A percentile compares a stretch with the other conserved stretches of the same genome.
Evolutionary conservation across 2,797 vertebrate genomes (phyloP).

Genomic region (Poecilia gillii): DNA sequence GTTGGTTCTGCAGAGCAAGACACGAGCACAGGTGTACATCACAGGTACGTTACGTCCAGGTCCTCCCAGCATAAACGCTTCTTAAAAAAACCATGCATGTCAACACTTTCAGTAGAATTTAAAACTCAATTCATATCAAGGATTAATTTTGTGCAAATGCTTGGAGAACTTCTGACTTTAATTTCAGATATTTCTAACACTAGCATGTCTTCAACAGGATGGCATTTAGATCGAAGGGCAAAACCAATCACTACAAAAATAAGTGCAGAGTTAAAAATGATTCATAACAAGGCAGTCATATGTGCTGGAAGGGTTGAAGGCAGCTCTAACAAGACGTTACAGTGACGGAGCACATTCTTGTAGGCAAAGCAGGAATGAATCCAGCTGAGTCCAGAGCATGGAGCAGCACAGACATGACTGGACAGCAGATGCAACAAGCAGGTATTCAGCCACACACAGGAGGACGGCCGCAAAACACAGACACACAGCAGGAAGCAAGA

Average conservation of each 20-base stretch:
- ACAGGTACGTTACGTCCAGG: conserved; percentile 1
- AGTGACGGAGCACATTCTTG: conserved; percentile 28
- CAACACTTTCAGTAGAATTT: not conserved
- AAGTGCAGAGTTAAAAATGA: conserved; percentile 30
- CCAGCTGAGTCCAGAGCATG: conserved; percentile 29
- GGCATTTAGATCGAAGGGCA: conserved; percentile 14
- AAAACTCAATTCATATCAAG: not conserved
- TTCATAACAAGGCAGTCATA: conserved; percentile 23
- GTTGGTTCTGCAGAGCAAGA: conserved; percentile 87
- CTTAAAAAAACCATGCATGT: conserved; percentile 18
- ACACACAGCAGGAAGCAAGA: conserved; percentile 59
- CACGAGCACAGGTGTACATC: conserved; percentile 18
- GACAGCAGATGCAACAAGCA: conserved; percentile 44
- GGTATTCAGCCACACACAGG: conserved; percentile 62
- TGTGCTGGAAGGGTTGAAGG: conserved; percentile 28
- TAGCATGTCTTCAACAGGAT: not conserved
- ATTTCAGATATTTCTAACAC: conserved; percentile 1
- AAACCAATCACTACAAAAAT: conserved; percentile 21
- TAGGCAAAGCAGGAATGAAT: conserved; percentile 49
- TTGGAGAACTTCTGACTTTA: not conserved
- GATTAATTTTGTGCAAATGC: not conserved
- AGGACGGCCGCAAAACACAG: conserved; percentile 50
- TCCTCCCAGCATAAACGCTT: conserved; percentile 10
- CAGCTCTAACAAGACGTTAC: conserved; percentile 33
- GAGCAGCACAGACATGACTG: conserved; percentile 43